phyloP scores from a whole-genome alignment of 30 jellyfish, hydroid and myxozoan species.

The Mastigias papua region DNA sequence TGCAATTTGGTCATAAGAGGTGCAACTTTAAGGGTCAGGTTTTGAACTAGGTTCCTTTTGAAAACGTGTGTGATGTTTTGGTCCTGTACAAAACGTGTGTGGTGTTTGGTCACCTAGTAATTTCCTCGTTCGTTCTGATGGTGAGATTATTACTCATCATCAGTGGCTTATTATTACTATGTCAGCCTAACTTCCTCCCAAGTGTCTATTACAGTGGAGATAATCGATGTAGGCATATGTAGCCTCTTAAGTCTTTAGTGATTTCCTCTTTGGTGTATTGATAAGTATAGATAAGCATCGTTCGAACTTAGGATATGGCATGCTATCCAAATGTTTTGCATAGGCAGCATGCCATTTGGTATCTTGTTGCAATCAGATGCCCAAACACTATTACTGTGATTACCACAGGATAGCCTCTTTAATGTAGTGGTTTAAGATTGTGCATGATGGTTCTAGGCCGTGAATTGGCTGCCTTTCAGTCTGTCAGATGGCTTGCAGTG shows the following conservation, averaged over 20 bases:
- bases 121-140: background rate
- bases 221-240: background rate
- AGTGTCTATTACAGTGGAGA: background rate
- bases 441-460: background rate
- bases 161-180: background rate
- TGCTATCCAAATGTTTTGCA: background rate
- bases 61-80: too few species aligned
- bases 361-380: background rate
- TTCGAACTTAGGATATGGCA: background rate
- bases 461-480: background rate
- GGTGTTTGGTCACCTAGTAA: too few species aligned
- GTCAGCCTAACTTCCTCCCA: background rate
- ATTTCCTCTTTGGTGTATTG: background rate
- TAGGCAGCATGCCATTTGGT: slow-evolving; percentile 7
- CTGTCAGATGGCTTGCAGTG: background rate
- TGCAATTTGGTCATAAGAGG: too few species aligned
- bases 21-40: too few species aligned
- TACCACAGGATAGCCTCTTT: background rate
- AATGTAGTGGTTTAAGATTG: background rate
- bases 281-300: background rate
- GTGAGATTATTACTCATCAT: background rate
- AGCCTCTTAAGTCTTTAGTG: background rate
- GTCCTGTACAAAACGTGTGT: too few species aligned
- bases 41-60: too few species aligned
- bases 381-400: background rate